Percentiles rank a stretch among this genome's conserved stretches.
These are phyloP conservation scores for Syngnathus scovelli DNA, from an alignment of 2,113 vertebrate genomes.

Conservation along the genomic window DNA sequence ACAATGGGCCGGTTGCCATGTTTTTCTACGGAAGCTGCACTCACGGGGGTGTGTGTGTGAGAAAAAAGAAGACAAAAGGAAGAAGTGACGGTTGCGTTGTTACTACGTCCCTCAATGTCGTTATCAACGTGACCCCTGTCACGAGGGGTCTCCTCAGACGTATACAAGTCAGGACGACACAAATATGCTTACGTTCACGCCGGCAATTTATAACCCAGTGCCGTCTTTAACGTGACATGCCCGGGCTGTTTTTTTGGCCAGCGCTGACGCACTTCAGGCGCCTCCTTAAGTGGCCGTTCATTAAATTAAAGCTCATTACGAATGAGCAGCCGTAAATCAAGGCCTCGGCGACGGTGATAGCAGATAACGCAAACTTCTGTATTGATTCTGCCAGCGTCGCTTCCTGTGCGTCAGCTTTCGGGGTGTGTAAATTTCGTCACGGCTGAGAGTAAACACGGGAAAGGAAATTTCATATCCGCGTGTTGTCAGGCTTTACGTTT, in stretches of 20 bases:
- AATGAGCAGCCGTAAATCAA: constrained; percentile 57
- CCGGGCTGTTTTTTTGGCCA: constrained; percentile 40
- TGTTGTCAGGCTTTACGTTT: constrained; percentile 58
- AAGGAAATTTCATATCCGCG: constrained; percentile 68
- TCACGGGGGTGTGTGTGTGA: constrained; percentile 26
- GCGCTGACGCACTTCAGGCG: constrained; percentile 65
- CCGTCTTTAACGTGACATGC: constrained; percentile 46
- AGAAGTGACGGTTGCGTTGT: constrained; percentile 45
- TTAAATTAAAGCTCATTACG: constrained; percentile 64
- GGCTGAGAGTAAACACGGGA: constrained; percentile 55
- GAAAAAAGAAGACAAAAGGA: constrained; percentile 51
- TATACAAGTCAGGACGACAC: constrained; percentile 27
- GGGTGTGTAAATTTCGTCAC: constrained; percentile 62
- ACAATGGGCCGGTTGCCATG: constrained; percentile 54
- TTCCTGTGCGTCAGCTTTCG: constrained; percentile 60
- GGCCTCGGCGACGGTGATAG: constrained; percentile 48
- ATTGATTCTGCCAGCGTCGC: constrained; percentile 38
- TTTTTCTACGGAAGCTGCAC: constrained; percentile 66
- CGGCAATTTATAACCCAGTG: constrained; percentile 53
- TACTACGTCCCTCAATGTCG: constrained; percentile 30
- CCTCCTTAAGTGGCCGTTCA: constrained; percentile 50
- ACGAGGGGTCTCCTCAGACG: constrained; percentile 11
- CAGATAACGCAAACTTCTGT: constrained; percentile 59
- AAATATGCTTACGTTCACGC: constrained; percentile 56
- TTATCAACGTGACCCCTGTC: constrained; percentile 48